Evolutionary conservation across 2,888 invertebrate species (phyloP), one percentile per base, ranked within the genome.

Genomic region (Sialis fuliginosa): DNA sequence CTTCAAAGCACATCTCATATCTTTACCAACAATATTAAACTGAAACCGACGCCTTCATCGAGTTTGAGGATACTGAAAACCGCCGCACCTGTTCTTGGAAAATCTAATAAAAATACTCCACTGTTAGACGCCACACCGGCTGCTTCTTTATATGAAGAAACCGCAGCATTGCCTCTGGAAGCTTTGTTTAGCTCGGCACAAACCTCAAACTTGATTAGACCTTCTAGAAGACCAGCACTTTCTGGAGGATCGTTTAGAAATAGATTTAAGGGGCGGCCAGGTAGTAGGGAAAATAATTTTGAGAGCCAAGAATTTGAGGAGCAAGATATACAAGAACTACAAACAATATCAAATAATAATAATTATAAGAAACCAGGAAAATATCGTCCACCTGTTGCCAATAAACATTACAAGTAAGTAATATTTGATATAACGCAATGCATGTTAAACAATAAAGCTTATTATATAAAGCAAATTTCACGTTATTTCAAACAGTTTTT

Each of bases 1-100:
- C 66, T 89, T 33, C 86, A 87, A 58, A 87, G 86, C 57, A 82
- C 84, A 39, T 85, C 88, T 0, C 80, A 79, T 58, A 66, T 82
- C 37, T 63, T 77, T 48, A 70, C 72, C 52, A 59, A 59, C 47
- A 57, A 56, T 9, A 61, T 63, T 48, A 74, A 76, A 57, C 71
- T 67, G 6, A 81, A 79, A 65, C 79, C 82, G 51, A 71, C 75
- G 39, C 78, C 83, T 1, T 73, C 77, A 35, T 75, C 74, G 39
- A 70, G 79, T 0, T 70, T 79, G 47, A 72, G 81, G 56, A 81
- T 85, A 48, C 60, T 84, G 42, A 85, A 86, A 67, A 86, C 86
- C 0, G 77, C 79, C n/a, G 81, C 80, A 12, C 81, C 83, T 1
- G 68, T 70, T 37, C 66, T 72, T 48, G 61, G 66, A 39, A 72